Percentiles rank a stretch among this genome's conserved stretches.
These are phyloP conservation scores for Oedothorax gibbosus DNA, from an alignment of 1,140 invertebrate genomes.

Conservation along the genomic window DNA sequence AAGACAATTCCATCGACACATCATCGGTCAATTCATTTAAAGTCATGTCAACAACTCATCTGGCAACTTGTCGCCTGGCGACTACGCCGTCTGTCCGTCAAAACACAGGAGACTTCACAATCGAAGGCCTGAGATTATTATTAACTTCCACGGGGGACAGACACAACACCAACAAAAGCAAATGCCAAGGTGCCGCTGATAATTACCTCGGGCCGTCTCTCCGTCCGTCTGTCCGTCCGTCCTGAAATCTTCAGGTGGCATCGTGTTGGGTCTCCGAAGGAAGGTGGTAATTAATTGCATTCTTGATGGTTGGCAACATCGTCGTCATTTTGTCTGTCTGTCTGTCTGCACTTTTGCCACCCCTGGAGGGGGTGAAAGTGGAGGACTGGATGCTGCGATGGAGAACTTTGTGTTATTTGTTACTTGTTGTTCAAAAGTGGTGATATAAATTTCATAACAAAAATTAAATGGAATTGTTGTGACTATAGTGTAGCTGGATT, in stretches of 20 bases:
- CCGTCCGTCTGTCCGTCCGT: constrained; percentile 21
- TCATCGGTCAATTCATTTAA: too few relatives aligned
- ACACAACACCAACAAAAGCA: constrained; percentile 2
- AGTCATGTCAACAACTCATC: not conserved
- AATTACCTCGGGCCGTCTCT: constrained; percentile 23
- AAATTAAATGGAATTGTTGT: too few relatives aligned
- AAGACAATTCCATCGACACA: too few relatives aligned
- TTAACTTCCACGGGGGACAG: constrained; percentile 23
- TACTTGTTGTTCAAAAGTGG: too few relatives aligned
- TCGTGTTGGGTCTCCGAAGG: constrained; percentile 6
- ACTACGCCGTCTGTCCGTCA: constrained; percentile 10
- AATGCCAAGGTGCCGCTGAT: constrained; percentile 20
- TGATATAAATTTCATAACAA: too few relatives aligned
- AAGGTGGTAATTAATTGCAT: constrained; percentile 53
- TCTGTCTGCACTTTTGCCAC: not conserved
- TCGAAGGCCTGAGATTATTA: constrained; percentile 28
- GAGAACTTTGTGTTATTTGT: too few relatives aligned
- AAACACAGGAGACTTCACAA: constrained; percentile 24
- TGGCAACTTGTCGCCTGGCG: not conserved
- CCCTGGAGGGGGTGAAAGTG: not conserved
- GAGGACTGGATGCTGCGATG: too few relatives aligned
- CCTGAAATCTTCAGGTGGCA: constrained; percentile 28
- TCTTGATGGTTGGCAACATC: constrained; percentile 41
- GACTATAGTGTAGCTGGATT: too few relatives aligned
- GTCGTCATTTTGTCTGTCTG: constrained; percentile 11